Percentiles rank a stretch among this genome's conserved stretches.
Evolutionary conservation across 2,797 vertebrate genomes (phyloP).

Genomic region (Chaetodon trifasciatus): DNA sequence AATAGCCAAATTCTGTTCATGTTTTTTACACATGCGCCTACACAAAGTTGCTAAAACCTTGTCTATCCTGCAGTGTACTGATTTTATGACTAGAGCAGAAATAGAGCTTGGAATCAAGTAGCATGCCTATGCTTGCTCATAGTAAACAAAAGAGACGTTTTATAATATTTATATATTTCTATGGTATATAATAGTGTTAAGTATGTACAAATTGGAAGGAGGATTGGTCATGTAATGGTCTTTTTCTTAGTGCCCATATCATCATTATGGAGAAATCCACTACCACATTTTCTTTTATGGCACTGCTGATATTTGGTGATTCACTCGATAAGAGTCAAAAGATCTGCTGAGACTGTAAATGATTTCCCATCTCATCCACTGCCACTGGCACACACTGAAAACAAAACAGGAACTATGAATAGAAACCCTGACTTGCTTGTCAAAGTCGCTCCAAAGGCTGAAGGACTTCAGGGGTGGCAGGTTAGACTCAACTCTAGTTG

Average conservation of each 20-base stretch:
- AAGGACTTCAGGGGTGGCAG: slow-evolving; percentile 21
- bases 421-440: slow-evolving; percentile 9
- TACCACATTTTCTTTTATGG: slow-evolving; percentile 43
- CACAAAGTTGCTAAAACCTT: slow-evolving; percentile 52
- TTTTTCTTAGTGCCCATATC: slow-evolving; percentile 60
- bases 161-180: slow-evolving; percentile 89
- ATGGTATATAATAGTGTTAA: slow-evolving; percentile 82
- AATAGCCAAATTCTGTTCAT: slow-evolving; percentile 52
- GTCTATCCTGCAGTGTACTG: slow-evolving; percentile 54
- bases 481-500: slow-evolving; percentile 20
- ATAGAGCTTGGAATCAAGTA: slow-evolving; percentile 72
- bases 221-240: slow-evolving; percentile 61
- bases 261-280: slow-evolving; percentile 43
- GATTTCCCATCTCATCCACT: slow-evolving; percentile 40
- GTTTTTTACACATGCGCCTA: slow-evolving; percentile 45
- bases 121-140: slow-evolving; percentile 81
- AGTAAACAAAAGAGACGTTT: slow-evolving; percentile 69
- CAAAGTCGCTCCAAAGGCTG: slow-evolving; percentile 36
- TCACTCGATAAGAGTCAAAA: slow-evolving; percentile 40
- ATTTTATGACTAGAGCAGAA: slow-evolving; percentile 66
- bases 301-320: slow-evolving; percentile 46
- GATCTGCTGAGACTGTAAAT: slow-evolving; percentile 56
- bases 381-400: slow-evolving; percentile 10
- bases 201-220: slow-evolving; percentile 76
- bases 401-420: slow-evolving; percentile 14